phyloP scores from a whole-genome alignment of 2,888 invertebrate genomes.

The Folsomia manolachei region DNA sequence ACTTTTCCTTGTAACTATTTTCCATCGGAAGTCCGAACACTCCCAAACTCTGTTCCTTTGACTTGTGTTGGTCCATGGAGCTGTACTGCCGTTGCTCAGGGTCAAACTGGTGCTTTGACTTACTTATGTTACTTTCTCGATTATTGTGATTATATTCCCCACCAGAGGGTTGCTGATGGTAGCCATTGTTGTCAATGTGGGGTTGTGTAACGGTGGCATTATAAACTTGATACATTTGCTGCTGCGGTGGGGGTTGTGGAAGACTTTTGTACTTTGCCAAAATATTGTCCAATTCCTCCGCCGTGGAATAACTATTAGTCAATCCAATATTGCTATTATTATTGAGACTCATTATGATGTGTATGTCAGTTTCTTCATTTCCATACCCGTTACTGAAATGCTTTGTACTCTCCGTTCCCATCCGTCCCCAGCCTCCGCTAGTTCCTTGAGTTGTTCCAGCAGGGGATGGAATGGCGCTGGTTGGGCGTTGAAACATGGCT shows the following conservation, averaged over 20 bases:
- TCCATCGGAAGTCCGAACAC: constrained; percentile 1
- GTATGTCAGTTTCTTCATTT: neutral
- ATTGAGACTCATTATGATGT: neutral
- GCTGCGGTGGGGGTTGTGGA: neutral
- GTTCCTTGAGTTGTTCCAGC: neutral
- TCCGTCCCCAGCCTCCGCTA: neutral
- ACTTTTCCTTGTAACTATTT: neutral
- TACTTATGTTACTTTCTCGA: neutral
- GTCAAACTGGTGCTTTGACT: neutral
- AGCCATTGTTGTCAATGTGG: neutral
- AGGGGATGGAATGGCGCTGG: constrained; percentile 11
- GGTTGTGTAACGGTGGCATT: neutral
- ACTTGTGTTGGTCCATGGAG: neutral
- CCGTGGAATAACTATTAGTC: neutral
- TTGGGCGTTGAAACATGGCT: constrained; percentile 26
- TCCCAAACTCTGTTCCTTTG: neutral
- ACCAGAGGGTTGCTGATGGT: neutral
- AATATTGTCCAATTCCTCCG: constrained; percentile 28
- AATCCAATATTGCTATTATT: constrained; percentile 2
- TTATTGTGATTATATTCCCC: neutral
- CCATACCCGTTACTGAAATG: neutral
- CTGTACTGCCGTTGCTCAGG: neutral
- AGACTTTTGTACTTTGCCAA: constrained; percentile 25
- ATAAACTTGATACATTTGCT: constrained; percentile 3
- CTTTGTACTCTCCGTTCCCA: neutral